Conservation (phyloP, 1,140 invertebrate genomes). For the Campoletis sonorensis region DNA sequence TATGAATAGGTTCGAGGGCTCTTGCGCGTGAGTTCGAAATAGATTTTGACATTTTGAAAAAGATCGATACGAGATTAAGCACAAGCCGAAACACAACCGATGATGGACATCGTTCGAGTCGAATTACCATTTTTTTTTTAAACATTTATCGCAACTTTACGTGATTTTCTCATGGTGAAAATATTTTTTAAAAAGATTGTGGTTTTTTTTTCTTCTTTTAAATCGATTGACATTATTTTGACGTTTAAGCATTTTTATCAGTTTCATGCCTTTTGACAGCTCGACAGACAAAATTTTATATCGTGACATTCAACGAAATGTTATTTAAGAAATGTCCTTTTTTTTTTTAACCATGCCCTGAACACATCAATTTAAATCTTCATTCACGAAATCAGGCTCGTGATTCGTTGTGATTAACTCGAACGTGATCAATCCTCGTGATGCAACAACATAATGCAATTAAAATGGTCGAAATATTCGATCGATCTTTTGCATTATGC, state of each 20-base stretch:
- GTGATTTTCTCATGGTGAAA: neutral
- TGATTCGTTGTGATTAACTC: neutral
- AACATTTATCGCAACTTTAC: neutral
- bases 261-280: too few species aligned
- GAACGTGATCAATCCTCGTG: neutral
- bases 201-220: neutral
- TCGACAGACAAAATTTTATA: too few species aligned
- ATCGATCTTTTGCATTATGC: constrained; percentile 25
- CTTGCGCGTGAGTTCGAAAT: constrained; percentile 19
- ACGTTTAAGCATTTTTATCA: too few species aligned
- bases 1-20: constrained; percentile 48
- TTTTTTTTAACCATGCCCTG: too few species aligned
- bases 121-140: constrained; percentile 6
- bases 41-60: constrained; percentile 49
- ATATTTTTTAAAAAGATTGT: neutral
- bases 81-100: constrained; percentile 13
- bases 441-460: constrained; percentile 7
- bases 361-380: too few species aligned
- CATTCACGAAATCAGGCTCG: too few species aligned
- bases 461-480: constrained; percentile 4
- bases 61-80: constrained; percentile 45
- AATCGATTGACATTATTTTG: too few species aligned
- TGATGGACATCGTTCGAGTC: constrained; percentile 39
- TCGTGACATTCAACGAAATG: too few species aligned
- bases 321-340: too few species aligned